These are phyloP conservation scores for Platycercus adscitus DNA, from an alignment of 2,113 vertebrate species.

Conservation along the genomic window DNA sequence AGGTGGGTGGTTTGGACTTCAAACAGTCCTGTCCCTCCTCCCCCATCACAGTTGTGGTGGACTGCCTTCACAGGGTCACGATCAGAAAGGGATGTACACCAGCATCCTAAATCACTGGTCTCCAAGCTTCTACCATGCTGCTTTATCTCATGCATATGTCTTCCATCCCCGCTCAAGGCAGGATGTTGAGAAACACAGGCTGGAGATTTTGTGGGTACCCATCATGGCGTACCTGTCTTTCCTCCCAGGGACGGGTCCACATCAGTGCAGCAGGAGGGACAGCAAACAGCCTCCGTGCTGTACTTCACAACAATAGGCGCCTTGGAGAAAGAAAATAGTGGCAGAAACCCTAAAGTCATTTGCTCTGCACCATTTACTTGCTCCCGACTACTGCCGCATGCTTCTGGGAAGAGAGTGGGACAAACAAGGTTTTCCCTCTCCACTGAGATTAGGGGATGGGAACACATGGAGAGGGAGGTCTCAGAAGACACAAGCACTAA, in stretches of 20 bases:
- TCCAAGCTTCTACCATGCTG: neutral
- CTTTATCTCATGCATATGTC: neutral
- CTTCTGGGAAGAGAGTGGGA: neutral
- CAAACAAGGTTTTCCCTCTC: neutral
- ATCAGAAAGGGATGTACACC: neutral
- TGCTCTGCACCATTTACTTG: neutral
- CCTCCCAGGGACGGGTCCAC: neutral
- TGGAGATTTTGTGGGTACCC: neutral
- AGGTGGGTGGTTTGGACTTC: neutral
- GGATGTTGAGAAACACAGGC: neutral
- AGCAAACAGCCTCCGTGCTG: neutral
- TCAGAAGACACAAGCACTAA: neutral
- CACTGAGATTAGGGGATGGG: neutral
- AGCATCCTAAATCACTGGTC: neutral
- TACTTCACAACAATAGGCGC: fast-evolving
- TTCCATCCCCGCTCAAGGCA: neutral
- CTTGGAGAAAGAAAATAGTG: neutral
- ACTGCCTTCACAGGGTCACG: neutral
- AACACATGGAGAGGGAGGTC: neutral
- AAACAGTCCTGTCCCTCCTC: neutral
- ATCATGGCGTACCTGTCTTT: neutral
- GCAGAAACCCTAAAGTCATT: neutral
- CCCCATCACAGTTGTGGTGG: fast-evolving
- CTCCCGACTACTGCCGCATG: fast-evolving
- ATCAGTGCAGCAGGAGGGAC: neutral